phyloP scores from a whole-genome alignment of 1,140 invertebrate genomes.

The Drosophila gunungcola region DNA sequence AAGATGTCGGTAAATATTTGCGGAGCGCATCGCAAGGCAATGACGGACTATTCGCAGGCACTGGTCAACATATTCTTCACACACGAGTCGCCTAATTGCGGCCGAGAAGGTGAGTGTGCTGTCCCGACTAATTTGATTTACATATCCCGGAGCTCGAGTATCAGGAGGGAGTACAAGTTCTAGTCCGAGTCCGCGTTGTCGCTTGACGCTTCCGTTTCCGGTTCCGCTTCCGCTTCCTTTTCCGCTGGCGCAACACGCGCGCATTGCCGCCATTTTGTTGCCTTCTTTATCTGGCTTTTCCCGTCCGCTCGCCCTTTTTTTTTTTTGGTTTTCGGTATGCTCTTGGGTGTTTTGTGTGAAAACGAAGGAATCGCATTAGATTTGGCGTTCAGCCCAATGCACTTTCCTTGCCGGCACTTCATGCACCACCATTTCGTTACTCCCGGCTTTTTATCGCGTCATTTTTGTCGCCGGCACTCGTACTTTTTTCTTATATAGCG shows the following conservation, averaged over 20 bases:
- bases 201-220: conserved; percentile 65
- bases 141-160: conserved; percentile 32
- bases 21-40: conserved; percentile 60
- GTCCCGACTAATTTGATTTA: conserved; percentile 63
- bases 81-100: conserved; percentile 67
- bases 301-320: conserved; percentile 3
- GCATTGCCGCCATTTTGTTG: conserved; percentile 68
- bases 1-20: conserved; percentile 71
- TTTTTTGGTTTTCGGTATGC: conserved; percentile 23
- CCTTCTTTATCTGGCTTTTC: conserved; percentile 30
- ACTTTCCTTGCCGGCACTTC: conserved; percentile 43
- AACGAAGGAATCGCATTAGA: conserved; percentile 80
- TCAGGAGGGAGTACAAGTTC: not conserved
- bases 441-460: conserved; percentile 40
- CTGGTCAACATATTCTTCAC: conserved; percentile 83
- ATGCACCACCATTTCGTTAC: conserved; percentile 6
- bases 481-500: conserved; percentile 40
- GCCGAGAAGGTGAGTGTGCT: conserved; percentile 64
- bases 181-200: conserved; percentile 41
- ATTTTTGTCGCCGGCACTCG: conserved; percentile 45
- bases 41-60: conserved; percentile 80
- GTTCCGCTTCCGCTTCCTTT: conserved; percentile 56
- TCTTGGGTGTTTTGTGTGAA: conserved; percentile 63
- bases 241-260: conserved; percentile 68
- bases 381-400: conserved; percentile 82